phyloP scores from a whole-genome alignment of 2,113 vertebrate genomes.

The Phaetusa simplex region DNA sequence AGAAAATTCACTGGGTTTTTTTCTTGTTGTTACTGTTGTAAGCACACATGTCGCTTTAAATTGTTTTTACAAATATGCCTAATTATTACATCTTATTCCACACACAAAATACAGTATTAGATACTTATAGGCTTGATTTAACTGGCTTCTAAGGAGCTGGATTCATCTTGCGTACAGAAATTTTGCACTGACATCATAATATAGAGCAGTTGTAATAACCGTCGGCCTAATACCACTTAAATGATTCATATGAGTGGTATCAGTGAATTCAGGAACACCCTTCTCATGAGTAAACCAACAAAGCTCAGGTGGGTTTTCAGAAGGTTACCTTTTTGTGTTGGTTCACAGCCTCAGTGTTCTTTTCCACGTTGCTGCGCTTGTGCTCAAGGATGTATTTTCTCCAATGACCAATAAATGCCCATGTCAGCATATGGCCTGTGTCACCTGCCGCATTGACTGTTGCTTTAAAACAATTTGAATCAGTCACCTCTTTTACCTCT shows the following conservation, averaged over 20 bases:
- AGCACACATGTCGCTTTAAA: neutral
- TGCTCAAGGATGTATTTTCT: neutral
- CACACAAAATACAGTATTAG: neutral
- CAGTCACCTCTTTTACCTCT: conserved; percentile 3
- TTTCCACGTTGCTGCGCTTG: neutral
- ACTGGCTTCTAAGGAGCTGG: neutral
- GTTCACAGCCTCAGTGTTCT: neutral
- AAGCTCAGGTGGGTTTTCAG: neutral
- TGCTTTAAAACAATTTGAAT: neutral
- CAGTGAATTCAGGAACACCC: neutral
- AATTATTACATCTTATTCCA: neutral
- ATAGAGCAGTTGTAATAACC: neutral
- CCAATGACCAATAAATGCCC: neutral
- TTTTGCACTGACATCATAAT: neutral
- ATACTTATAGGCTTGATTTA: neutral
- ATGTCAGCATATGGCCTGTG: neutral
- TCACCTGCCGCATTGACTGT: neutral
- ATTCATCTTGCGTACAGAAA: neutral
- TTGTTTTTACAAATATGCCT: neutral
- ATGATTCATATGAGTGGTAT: neutral
- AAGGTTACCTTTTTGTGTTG: neutral
- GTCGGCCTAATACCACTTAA: neutral
- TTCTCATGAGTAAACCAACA: neutral
- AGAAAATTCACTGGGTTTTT: neutral
- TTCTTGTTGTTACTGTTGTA: neutral